These are phyloP conservation scores for Dascyllus trimaculatus DNA, from an alignment of 2,113 vertebrate genomes.

Conservation along the genomic window DNA sequence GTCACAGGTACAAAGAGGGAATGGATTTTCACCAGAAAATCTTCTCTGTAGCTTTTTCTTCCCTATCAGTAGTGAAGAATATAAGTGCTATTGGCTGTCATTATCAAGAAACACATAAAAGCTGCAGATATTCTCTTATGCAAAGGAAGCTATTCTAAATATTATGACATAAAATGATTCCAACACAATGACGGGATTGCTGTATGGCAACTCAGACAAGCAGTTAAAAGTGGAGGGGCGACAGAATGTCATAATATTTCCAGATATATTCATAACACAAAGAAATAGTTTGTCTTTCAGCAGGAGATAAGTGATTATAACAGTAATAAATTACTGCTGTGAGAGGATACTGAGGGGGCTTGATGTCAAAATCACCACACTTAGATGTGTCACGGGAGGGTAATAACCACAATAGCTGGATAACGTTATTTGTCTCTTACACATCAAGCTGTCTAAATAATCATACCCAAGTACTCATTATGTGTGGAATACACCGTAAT, in stretches of 20 bases:
- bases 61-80: conserved; percentile 58
- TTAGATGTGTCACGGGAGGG: conserved; percentile 65
- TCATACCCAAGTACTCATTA: conserved; percentile 70
- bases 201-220: conserved; percentile 53
- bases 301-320: conserved; percentile 42
- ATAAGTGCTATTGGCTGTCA: conserved; percentile 70
- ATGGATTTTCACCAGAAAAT: conserved; percentile 65
- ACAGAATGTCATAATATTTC: conserved; percentile 60
- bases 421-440: conserved; percentile 67
- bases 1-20: conserved; percentile 68
- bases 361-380: conserved; percentile 50
- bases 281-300: conserved; percentile 52
- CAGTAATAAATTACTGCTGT: conserved; percentile 47
- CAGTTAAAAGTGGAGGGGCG: conserved; percentile 37
- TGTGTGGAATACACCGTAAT: conserved; percentile 57
- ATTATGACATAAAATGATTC: conserved; percentile 65
- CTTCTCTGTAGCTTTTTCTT: conserved; percentile 53
- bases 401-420: conserved; percentile 46
- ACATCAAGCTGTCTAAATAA: conserved; percentile 60
- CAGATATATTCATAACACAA: conserved; percentile 43
- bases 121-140: conserved; percentile 67
- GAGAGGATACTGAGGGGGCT: conserved; percentile 37
- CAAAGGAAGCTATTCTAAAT: conserved; percentile 58
- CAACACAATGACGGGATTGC: conserved; percentile 53
- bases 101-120: conserved; percentile 72